These are phyloP conservation scores for Drosophila hydei DNA, from an alignment of 1,140 invertebrate genomes.

Conservation along the genomic window DNA sequence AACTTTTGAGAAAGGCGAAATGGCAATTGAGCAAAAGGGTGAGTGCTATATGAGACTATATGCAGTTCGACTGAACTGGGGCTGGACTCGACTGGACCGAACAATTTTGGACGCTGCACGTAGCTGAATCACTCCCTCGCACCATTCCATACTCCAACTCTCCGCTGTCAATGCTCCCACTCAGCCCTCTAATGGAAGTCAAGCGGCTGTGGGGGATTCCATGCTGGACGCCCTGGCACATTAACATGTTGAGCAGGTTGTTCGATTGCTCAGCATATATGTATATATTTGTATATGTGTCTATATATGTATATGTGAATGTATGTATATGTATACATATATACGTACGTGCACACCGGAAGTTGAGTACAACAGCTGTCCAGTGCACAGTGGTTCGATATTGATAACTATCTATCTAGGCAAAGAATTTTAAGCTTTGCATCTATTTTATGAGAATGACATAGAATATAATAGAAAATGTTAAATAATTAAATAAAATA, in stretches of 20 bases:
- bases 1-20: constrained; percentile 47
- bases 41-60: background rate
- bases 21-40: constrained; percentile 21
- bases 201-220: constrained; percentile 20
- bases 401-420: background rate
- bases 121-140: constrained; percentile 19
- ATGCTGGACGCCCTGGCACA: constrained; percentile 59
- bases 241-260: constrained; percentile 79
- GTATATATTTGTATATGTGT: background rate
- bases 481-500: too few relatives aligned
- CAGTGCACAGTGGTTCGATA: constrained; percentile 26
- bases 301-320: constrained; percentile 4
- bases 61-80: background rate
- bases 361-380: constrained; percentile 35
- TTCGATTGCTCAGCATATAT: constrained; percentile 28
- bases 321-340: background rate
- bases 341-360: constrained; percentile 31
- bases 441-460: too few relatives aligned
- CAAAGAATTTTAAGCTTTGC: too few relatives aligned
- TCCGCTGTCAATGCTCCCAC: background rate
- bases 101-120: constrained; percentile 52
- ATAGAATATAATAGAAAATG: too few relatives aligned
- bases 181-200: constrained; percentile 32
- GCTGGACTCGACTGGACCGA: constrained; percentile 9
- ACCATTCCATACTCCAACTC: background rate